Base-by-base conservation (phyloP, 2,888 invertebrate genomes). In the Prosopocoilus inquinatus region DNA sequence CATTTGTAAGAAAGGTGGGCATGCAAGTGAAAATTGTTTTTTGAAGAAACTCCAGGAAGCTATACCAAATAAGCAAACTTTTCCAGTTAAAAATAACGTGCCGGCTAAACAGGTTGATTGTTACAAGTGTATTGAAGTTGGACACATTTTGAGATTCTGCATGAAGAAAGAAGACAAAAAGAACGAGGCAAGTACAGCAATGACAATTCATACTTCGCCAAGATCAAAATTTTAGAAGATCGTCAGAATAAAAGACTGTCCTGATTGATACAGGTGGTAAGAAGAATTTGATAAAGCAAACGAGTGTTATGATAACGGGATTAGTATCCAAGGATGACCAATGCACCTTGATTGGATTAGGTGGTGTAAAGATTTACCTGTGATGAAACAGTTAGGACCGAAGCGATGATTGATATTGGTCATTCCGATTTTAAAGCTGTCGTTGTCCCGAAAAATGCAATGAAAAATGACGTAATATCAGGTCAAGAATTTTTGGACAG, bases 21-120 rank as follows among this genome's bases (percentile, higher is more conserved):
- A 50, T 43, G 28, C 11, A 2, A 11, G 32, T 8, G 33, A 50
- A n/a, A 28, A 43, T 3, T 50, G 50, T 20, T 50, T 33, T 32
- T 13, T 9, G 3, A 50, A 20, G 32, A 16, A 16, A 16, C 32
- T 33, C 8, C 11, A 39, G n/a, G 43, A 28, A 16, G 3, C 16
- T 3, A 2, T 2, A 8, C 16, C 11, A 28, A 32, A 39, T 12
- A 39, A 43, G 33, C 28, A 16, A 3, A 16, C 16, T 3, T 3
- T 3, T 16, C 16, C 16, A 3, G 3, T 3, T 16, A 16, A 2
- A 16, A 16, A 3, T 16, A 16, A 16, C 16, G 16, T 16, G 16
- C 16, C 16, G 2, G 3, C 2, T 16, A 16, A 16, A 16, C 16
- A 16, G 16, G 3, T 16, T 16, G 16, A 2, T 16, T 16, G 16